phyloP scores from a whole-genome alignment of 2,888 invertebrate species.

The Bombylius discolor region DNA sequence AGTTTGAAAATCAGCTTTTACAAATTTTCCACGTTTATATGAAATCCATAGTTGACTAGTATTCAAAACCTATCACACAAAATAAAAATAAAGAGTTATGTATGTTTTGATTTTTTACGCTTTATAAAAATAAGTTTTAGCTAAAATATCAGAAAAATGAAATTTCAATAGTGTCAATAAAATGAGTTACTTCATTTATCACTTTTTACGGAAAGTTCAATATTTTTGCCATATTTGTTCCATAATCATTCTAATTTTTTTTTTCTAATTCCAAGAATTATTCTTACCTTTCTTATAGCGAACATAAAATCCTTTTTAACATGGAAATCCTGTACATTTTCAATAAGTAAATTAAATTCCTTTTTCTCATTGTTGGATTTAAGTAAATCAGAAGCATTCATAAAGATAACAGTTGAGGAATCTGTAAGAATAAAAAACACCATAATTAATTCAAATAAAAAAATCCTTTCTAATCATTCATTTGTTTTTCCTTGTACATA shows the following conservation, averaged over 20 bases:
- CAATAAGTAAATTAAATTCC: conserved; percentile 37
- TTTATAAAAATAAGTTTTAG: not conserved
- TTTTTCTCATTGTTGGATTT: conserved; percentile 13
- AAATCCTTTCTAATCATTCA: not conserved
- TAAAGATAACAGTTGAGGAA: conserved; percentile 19
- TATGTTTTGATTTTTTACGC: conserved; percentile 8
- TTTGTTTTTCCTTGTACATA: conserved; percentile 15
- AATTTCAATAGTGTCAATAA: not conserved
- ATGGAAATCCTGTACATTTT: conserved; percentile 67
- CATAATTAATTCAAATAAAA: not conserved
- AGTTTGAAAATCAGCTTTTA: conserved; percentile 61
- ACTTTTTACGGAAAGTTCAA: no score
- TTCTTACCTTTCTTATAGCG: conserved; percentile 49
- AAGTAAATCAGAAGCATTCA: conserved; percentile 18
- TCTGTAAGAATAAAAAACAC: conserved; percentile 11
- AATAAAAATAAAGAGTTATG: not conserved
- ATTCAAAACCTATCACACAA: conserved; percentile 21
- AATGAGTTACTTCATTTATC: no score
- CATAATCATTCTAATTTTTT: no score
- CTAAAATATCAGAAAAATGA: not conserved
- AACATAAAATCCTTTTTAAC: conserved; percentile 76
- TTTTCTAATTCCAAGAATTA: no score
- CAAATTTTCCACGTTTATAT: conserved; percentile 56
- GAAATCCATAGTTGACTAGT: conserved; percentile 61
- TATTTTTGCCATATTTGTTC: no score